Conservation (phyloP, 1,140 invertebrate genomes). For the Zophobas morio region DNA sequence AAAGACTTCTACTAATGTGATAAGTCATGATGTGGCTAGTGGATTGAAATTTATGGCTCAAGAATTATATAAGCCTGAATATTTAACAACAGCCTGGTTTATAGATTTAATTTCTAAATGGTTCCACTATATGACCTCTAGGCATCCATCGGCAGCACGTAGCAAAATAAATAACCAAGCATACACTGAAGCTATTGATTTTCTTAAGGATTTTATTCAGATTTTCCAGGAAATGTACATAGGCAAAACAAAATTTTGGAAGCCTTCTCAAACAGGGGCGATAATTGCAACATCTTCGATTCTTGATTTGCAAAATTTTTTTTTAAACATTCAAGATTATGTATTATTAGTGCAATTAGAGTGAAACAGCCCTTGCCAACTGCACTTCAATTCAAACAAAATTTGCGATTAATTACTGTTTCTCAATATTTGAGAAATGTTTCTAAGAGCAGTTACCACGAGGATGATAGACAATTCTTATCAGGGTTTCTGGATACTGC, state of each 20-base stretch:
- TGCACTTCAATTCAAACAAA: too few species aligned
- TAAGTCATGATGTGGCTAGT: neutral
- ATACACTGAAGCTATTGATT: neutral
- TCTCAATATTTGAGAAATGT: neutral
- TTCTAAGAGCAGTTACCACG: neutral
- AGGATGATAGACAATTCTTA: neutral
- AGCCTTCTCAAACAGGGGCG: neutral
- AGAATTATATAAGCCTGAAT: conserved; percentile 6
- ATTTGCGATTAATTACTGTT: neutral
- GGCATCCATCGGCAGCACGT: neutral
- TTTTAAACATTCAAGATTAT: too few species aligned
- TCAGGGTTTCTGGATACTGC: neutral
- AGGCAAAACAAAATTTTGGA: neutral
- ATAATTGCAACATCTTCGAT: neutral
- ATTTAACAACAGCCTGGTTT: conserved; percentile 30
- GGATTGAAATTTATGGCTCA: neutral
- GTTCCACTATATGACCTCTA: conserved; percentile 17
- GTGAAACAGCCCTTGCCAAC: neutral
- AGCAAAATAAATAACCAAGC: neutral
- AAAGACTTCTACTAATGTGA: neutral
- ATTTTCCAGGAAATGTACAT: neutral
- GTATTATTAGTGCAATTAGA: neutral
- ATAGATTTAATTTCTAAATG: conserved; percentile 12
- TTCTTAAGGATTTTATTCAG: neutral
- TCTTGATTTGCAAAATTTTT: neutral